Evolutionary conservation across 2,797 vertebrate species (phyloP).

Genomic region (Hipposideros larvatus): DNA sequence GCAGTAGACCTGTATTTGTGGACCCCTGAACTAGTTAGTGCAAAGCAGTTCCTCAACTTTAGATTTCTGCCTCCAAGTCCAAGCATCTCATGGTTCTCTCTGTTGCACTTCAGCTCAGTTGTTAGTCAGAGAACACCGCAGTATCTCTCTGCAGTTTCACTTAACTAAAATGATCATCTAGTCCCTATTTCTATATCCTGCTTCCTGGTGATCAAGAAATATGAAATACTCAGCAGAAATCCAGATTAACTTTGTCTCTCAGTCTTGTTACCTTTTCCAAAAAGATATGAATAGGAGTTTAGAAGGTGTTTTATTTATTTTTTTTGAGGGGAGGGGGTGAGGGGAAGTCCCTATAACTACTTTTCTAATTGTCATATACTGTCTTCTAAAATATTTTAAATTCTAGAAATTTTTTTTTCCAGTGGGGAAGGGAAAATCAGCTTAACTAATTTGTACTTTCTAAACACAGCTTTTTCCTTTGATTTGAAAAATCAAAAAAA

Average conservation of each 20-base stretch:
- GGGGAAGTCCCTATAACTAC: no score
- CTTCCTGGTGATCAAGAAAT: not conserved
- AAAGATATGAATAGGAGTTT: not conserved
- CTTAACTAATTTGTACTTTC: not conserved
- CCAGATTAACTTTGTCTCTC: not conserved
- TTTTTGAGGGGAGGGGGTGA: no score
- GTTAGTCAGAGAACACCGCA: not conserved
- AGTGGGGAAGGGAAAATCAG: not conserved
- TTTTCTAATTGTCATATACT: not conserved
- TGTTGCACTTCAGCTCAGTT: not conserved
- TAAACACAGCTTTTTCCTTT: slow-evolving; percentile 51
- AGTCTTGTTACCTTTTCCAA: not conserved
- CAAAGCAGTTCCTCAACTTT: not conserved
- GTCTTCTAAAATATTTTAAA: not conserved
- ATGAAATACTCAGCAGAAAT: not conserved
- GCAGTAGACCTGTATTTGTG: not conserved
- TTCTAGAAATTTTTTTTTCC: slow-evolving; percentile 3
- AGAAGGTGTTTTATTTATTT: no score
- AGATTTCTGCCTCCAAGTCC: not conserved
- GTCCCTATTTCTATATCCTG: not conserved
- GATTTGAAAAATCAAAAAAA: not conserved
- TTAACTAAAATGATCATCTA: not conserved
- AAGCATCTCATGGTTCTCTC: not conserved
- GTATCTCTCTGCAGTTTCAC: not conserved
- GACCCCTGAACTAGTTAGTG: not conserved